These are phyloP conservation scores for Erpetoichthys calabaricus DNA, from an alignment of 2,797 vertebrate species.

Conservation along the genomic window DNA sequence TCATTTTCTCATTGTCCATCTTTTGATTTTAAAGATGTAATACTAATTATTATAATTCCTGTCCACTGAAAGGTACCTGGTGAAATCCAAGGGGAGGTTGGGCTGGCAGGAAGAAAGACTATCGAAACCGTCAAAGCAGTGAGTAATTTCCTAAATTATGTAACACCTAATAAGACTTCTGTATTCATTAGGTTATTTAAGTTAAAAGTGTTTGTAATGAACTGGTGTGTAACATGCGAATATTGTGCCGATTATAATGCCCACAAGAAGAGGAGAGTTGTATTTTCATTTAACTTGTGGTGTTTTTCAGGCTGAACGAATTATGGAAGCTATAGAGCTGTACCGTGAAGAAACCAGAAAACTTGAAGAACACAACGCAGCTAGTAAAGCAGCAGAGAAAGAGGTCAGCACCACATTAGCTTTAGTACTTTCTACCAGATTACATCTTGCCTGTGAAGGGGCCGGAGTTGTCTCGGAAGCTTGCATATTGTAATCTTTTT, in stretches of 20 bases:
- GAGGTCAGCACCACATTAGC: conserved; percentile 44
- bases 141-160: conserved; percentile 32
- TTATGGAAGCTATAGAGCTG: conserved; percentile 92
- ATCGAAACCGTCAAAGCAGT: conserved; percentile 91
- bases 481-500: no score
- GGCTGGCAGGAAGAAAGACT: conserved; percentile 80
- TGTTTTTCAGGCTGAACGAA: conserved; percentile 66
- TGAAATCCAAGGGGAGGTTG: conserved; percentile 69
- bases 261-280: neutral
- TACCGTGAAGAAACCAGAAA: conserved; percentile 71
- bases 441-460: no score
- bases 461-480: no score
- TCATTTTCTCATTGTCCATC: neutral
- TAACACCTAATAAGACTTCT: neutral
- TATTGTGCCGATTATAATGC: neutral
- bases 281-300: no score
- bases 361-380: conserved; percentile 61
- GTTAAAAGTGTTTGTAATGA: neutral
- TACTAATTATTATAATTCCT: neutral
- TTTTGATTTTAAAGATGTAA: neutral
- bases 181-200: neutral
- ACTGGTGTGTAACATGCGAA: neutral
- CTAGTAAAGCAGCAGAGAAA: conserved; percentile 69
- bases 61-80: conserved; percentile 66
- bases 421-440: no score